Conservation (phyloP, 2,888 invertebrate genomes). For the Chrysodeixis includens region DNA sequence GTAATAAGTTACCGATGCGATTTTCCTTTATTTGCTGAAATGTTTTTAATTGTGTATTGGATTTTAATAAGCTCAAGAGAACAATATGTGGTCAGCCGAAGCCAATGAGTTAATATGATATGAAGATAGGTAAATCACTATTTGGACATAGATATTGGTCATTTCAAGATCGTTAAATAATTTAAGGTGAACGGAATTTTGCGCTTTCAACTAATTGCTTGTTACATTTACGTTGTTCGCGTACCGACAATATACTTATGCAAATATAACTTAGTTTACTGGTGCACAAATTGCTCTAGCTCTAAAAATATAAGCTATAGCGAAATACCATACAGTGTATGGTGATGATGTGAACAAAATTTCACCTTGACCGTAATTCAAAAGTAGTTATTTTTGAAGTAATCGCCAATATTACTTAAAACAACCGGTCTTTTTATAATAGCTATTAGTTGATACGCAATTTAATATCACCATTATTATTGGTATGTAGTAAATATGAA, state of each 20-base stretch:
- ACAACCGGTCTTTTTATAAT: background rate
- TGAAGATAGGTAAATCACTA: background rate
- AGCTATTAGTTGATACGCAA: background rate
- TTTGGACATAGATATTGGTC: background rate
- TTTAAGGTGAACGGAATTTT: background rate
- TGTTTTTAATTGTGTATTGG: too few relatives aligned
- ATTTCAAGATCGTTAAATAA: background rate
- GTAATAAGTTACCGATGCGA: too few relatives aligned
- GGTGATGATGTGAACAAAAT: background rate
- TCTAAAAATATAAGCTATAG: background rate
- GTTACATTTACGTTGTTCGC: background rate
- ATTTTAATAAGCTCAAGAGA: too few relatives aligned
- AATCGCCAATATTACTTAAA: background rate
- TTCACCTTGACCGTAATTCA: background rate
- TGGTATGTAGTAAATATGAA: background rate
- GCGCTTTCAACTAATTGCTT: background rate
- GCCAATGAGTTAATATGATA: background rate
- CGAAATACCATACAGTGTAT: background rate
- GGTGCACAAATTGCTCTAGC: background rate
- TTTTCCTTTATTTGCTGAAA: too few relatives aligned
- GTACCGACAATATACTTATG: too few relatives aligned
- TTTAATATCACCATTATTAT: background rate
- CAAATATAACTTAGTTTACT: too few relatives aligned
- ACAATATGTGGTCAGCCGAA: too few relatives aligned
- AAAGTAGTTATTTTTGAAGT: background rate